Conservation (phyloP, 2,797 vertebrate genomes). For the Discoglossus pictus region DNA sequence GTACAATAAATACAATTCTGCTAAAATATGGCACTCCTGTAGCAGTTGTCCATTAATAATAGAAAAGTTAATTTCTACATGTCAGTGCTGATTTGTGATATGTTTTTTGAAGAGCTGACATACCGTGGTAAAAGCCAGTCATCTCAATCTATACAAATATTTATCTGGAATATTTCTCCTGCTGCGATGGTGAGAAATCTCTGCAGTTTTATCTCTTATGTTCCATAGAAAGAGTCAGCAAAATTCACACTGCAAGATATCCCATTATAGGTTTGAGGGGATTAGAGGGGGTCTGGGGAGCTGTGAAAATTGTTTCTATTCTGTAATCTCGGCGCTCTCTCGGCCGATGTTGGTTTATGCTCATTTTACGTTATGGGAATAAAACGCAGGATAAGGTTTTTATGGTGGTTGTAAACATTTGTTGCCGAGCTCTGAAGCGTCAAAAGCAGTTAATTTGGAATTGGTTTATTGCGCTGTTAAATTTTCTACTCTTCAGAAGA, state of each 20-base stretch:
- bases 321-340: slow-evolving; percentile 4
- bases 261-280: slow-evolving; percentile 26
- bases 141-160: slow-evolving; percentile 9
- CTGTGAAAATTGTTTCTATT: slow-evolving; percentile 24
- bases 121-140: slow-evolving; percentile 8
- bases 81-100: slow-evolving; percentile 2
- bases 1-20: no score
- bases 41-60: no score
- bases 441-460: background rate
- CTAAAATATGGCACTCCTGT: no score
- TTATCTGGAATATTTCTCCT: slow-evolving; percentile 13
- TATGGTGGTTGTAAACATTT: slow-evolving; percentile 15
- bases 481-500: no score
- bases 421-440: background rate
- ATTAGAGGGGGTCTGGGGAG: slow-evolving; percentile 17
- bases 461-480: no score
- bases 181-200: slow-evolving; percentile 20
- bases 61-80: no score
- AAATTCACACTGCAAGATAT: slow-evolving; percentile 2
- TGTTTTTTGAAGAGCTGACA: background rate
- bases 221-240: slow-evolving; percentile 12
- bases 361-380: background rate
- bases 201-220: slow-evolving; percentile 18
- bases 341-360: background rate
- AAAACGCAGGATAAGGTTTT: slow-evolving; percentile 1